phyloP scores from a whole-genome alignment of 2,113 vertebrate genomes.

The Chionis minor region DNA sequence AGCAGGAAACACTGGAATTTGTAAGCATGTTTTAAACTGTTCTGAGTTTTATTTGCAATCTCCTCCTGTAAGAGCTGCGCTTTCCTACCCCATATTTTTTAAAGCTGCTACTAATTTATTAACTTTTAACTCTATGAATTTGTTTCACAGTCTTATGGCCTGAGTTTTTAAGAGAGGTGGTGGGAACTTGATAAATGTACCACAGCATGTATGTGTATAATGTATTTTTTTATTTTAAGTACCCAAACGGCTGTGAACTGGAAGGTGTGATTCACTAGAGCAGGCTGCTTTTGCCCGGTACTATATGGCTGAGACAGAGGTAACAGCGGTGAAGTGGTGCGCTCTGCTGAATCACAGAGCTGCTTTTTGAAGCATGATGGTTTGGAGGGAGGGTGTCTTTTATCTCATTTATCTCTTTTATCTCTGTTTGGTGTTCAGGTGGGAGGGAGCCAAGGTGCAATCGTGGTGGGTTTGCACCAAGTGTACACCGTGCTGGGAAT shows the following conservation, averaged over 20 bases:
- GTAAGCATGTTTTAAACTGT: not conserved
- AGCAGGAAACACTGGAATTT: not conserved
- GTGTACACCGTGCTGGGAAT: not conserved
- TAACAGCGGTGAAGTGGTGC: not conserved
- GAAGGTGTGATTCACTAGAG: not conserved
- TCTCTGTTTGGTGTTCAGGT: too few species aligned
- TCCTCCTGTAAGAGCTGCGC: not conserved
- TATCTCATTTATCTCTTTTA: not conserved
- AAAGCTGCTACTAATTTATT: constrained; percentile 50
- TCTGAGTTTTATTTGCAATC: not conserved
- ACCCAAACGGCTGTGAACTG: not conserved
- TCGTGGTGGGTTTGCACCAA: not conserved
- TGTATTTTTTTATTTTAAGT: not conserved
- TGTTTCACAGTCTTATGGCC: not conserved
- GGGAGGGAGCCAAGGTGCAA: not conserved
- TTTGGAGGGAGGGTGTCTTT: not conserved
- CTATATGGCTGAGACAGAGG: not conserved
- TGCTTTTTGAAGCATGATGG: not conserved
- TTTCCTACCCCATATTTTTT: not conserved
- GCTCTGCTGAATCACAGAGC: not conserved
- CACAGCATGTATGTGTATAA: not conserved
- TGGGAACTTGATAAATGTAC: not conserved
- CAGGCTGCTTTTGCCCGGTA: not conserved
- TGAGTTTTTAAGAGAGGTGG: not conserved
- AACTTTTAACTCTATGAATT: not conserved